Conservation (phyloP, 2,113 vertebrate genomes). For the Syngnathus floridae region DNA sequence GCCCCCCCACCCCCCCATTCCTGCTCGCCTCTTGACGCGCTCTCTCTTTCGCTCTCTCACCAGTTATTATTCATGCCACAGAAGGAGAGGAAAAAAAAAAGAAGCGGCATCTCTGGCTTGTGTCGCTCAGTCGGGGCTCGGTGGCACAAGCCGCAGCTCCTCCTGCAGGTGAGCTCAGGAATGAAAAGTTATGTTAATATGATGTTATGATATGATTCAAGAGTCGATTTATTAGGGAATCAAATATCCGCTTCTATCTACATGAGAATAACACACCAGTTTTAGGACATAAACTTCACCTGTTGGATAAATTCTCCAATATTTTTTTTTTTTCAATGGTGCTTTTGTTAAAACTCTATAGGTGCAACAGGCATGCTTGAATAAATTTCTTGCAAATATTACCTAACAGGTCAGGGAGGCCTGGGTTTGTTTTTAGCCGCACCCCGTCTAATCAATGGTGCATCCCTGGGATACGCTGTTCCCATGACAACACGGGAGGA, state of each 20-base stretch:
- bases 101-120: conserved; percentile 59
- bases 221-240: neutral
- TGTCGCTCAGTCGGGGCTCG: conserved; percentile 44
- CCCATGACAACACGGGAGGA: conserved; percentile 69
- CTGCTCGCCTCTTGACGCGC: conserved; percentile 51
- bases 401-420: conserved; percentile 30
- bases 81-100: conserved; percentile 60
- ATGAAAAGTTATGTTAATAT: conserved; percentile 17
- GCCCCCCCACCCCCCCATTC: conserved; percentile 14
- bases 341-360: neutral
- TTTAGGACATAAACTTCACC: conserved; percentile 28
- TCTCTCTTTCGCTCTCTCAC: conserved; percentile 50
- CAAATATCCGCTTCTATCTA: conserved; percentile 24
- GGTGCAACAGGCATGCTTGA: neutral
- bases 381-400: conserved; percentile 10
- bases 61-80: conserved; percentile 63
- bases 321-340: neutral
- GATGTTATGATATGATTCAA: neutral
- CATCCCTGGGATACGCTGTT: conserved; percentile 58
- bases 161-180: conserved; percentile 71
- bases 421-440: conserved; percentile 33
- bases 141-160: conserved; percentile 66
- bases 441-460: conserved; percentile 41
- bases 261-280: conserved; percentile 31
- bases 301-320: too few relatives aligned